These are phyloP conservation scores for Pelobates fuscus DNA, from an alignment of 2,113 vertebrate genomes.

Conservation along the genomic window DNA sequence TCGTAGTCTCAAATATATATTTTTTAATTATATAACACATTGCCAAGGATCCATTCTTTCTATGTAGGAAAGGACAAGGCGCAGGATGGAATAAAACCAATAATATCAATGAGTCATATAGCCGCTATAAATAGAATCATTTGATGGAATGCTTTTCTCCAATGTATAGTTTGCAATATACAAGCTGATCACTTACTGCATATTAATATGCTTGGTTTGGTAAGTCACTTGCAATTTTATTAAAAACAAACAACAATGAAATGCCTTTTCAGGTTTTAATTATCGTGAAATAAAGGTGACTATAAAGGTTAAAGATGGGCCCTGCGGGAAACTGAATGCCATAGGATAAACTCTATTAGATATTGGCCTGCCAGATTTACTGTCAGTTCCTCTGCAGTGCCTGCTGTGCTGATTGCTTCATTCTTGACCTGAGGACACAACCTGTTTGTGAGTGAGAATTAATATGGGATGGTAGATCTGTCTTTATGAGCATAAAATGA, in stretches of 20 bases:
- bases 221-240: slow-evolving; percentile 8
- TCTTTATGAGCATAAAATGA: slow-evolving; percentile 33
- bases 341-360: slow-evolving; percentile 43
- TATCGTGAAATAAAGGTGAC: slow-evolving; percentile 38
- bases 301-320: slow-evolving; percentile 52
- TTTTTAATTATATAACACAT: no score
- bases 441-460: slow-evolving; percentile 46
- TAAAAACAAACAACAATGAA: slow-evolving; percentile 35
- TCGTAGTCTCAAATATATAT: no score
- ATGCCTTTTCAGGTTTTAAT: slow-evolving; percentile 38
- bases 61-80: no score
- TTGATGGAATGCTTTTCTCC: no score
- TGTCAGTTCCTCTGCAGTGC: slow-evolving; percentile 36
- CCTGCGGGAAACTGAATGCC: slow-evolving; percentile 18
- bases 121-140: no score
- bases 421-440: slow-evolving; percentile 12
- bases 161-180: no score
- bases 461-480: slow-evolving; percentile 40
- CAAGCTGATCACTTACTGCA: neutral
- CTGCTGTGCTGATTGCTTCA: slow-evolving; percentile 48
- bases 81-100: no score
- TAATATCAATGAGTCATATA: no score
- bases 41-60: no score
- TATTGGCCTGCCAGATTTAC: slow-evolving; percentile 39
- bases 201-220: neutral